These are phyloP conservation scores for Bradypodion ventrale DNA, from an alignment of 2,797 vertebrate species.

Conservation along the genomic window DNA sequence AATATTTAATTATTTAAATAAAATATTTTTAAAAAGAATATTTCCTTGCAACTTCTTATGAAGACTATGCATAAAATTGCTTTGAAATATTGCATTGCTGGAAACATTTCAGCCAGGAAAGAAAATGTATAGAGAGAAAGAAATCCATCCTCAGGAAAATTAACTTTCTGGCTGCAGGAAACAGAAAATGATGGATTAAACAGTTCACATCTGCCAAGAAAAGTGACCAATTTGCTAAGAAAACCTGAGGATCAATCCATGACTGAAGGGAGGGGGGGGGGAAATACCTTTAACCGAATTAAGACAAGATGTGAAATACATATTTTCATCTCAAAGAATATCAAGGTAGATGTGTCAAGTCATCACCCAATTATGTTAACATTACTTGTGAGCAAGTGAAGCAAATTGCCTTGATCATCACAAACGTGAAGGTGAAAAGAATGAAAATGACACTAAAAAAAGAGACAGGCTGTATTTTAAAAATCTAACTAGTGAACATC, in stretches of 20 bases:
- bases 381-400: conserved; percentile 37
- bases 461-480: conserved; percentile 22
- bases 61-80: conserved; percentile 3
- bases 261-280: background rate
- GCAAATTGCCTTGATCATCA: conserved; percentile 19
- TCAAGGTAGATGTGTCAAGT: conserved; percentile 24
- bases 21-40: no score
- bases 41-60: background rate
- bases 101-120: background rate
- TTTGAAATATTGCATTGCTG: background rate
- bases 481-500: conserved; percentile 17
- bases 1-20: no score
- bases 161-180: background rate
- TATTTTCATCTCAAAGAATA: conserved; percentile 17
- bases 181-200: background rate
- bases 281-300: conserved; percentile 24
- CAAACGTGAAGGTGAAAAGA: conserved; percentile 40
- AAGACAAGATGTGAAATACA: conserved; percentile 12
- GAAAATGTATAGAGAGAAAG: background rate
- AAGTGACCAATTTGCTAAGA: conserved; percentile 2
- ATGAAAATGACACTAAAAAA: conserved; percentile 17
- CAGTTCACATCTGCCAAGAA: conserved; percentile 8
- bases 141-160: background rate
- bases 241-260: background rate
- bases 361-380: conserved; percentile 18